Conservation (phyloP, 2,888 invertebrate species). For the Leptothorax acervorum region DNA sequence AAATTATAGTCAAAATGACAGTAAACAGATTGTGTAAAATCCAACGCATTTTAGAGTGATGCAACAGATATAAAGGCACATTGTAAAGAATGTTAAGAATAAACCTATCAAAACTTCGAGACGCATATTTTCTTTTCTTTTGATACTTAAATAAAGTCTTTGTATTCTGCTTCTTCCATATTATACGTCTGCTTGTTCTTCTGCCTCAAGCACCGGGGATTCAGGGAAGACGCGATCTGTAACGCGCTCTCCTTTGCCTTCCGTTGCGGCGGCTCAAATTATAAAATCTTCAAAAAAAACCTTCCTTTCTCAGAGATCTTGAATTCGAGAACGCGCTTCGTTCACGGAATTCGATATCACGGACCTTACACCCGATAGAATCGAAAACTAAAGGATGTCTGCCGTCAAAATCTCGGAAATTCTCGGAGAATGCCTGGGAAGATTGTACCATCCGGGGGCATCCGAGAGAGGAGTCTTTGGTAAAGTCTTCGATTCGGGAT, state of each 20-base stretch:
- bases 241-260: slow-evolving; percentile 6
- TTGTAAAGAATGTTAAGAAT: neutral
- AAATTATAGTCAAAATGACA: neutral
- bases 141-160: slow-evolving; percentile 42
- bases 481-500: slow-evolving; percentile 70
- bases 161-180: slow-evolving; percentile 15
- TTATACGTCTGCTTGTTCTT: slow-evolving; percentile 26
- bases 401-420: slow-evolving; percentile 66
- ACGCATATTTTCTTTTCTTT: neutral
- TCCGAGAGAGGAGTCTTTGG: slow-evolving; percentile 60
- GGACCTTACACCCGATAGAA: slow-evolving; percentile 23
- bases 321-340: neutral
- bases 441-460: slow-evolving; percentile 47
- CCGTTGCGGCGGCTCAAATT: slow-evolving; percentile 22
- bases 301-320: neutral
- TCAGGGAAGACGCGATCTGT: slow-evolving; percentile 23
- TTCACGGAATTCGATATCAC: slow-evolving; percentile 46
- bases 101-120: slow-evolving; percentile 1
- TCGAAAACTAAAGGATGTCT: slow-evolving; percentile 51
- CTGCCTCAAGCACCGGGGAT: slow-evolving; percentile 36
- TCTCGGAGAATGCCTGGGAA: slow-evolving; percentile 63
- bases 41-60: neutral
- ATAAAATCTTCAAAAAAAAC: slow-evolving; percentile 32
- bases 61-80: neutral
- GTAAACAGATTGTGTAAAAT: neutral